Evolutionary conservation across 2,797 vertebrate species (phyloP).

Genomic region (Falco columbarius): DNA sequence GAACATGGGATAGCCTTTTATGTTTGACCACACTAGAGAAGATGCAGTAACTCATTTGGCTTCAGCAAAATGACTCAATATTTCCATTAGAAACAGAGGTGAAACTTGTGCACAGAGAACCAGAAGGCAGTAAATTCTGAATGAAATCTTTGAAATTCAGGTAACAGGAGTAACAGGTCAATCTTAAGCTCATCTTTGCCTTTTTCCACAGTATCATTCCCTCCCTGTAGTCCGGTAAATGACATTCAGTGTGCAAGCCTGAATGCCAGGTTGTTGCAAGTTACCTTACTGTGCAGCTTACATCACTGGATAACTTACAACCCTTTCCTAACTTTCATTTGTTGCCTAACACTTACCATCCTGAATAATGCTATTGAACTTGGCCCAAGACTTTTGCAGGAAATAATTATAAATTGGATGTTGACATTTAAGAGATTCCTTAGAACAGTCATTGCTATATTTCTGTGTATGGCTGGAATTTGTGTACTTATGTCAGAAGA

Average conservation of each 20-base stretch:
- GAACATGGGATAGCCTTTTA: background rate
- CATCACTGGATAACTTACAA: background rate
- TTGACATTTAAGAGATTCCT: background rate
- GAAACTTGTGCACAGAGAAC: background rate
- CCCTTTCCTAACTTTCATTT: background rate
- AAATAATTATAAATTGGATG: background rate
- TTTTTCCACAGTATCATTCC: background rate
- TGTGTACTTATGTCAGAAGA: background rate
- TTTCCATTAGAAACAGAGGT: background rate
- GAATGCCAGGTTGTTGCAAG: background rate
- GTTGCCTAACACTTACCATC: background rate
- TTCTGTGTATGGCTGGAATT: background rate
- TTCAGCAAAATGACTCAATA: accelerated
- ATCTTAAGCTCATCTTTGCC: background rate
- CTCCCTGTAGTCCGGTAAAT: background rate
- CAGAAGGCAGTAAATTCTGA: background rate
- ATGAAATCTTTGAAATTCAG: background rate
- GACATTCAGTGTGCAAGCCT: background rate
- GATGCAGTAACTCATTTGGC: background rate
- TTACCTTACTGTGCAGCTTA: background rate
- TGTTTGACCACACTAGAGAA: background rate
- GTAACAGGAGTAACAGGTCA: background rate
- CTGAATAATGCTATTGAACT: background rate
- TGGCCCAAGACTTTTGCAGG: background rate
- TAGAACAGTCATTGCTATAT: background rate